Base-by-base conservation (phyloP, 2,113 vertebrate species). In the Epinephelus moara region DNA sequence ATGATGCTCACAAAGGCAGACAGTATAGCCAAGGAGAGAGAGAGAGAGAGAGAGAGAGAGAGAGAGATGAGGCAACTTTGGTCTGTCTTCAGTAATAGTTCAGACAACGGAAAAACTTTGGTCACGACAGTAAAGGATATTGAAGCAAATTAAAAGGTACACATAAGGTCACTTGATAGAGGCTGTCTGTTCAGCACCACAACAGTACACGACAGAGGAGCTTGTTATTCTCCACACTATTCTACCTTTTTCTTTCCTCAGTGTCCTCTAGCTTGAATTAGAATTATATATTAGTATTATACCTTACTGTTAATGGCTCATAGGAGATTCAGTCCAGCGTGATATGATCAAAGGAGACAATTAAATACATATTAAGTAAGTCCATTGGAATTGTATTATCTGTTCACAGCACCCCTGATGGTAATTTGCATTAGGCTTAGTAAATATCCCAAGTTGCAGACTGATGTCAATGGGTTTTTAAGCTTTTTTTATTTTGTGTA, bases 101-200 rank as follows among this genome's bases (percentile, higher is more conserved):
- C 18, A 61, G 23, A n/a, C n/a, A 19, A 56, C 18, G n/a, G 21
- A 23, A 64, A 25, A 52, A 2, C 72, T 63, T 62, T 4, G 1
- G 59, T 17, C 8, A 15, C 8, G 14, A 23, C 25, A 69, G 56
- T 42, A 42, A 37, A 23, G 23, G 64, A 47, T 2, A 45, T 5
- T 23, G 25, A 81, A 11, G 27, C 30, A 70, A 45, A 69, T 80
- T 21, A 21, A 53, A 42, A 56, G 33, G 19, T 27, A 33, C 5
- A 42, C n/a, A 30, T 23, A 2, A 66, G 19, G 27, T 40, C 23
- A 37, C 19, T 59, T 61, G 19, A 67, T 8, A 30, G 73, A 63
- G 82, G 79, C 79, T 82, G 75, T 87, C 71, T 17, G 0, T 82
- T 87, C 85, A 87, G 88, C 85, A 73, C 66, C 15, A 49, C 72